Evolutionary conservation across 2,113 vertebrate species (phyloP).

Genomic region (Cryptoleucopteryx plumbea): DNA sequence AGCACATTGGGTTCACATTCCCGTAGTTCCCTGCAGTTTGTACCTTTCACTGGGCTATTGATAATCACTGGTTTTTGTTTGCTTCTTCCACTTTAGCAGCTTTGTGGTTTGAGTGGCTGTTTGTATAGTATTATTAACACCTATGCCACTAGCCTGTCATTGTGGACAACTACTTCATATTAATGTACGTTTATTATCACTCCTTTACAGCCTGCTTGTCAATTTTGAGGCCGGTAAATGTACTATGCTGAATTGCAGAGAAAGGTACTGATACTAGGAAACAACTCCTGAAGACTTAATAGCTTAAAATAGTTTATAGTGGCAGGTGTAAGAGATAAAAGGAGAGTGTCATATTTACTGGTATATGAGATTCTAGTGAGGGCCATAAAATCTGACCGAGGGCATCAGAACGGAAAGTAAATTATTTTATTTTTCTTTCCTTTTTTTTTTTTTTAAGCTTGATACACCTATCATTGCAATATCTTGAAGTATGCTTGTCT

Average conservation of each 20-base stretch:
- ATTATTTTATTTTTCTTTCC: not conserved
- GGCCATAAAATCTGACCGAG: not conserved
- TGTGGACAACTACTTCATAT: not conserved
- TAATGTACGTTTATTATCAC: not conserved
- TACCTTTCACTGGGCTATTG: conserved; percentile 16
- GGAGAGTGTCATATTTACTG: not conserved
- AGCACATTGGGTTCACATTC: not conserved
- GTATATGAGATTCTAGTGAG: not conserved
- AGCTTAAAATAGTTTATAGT: not conserved
- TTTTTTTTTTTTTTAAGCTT: not conserved
- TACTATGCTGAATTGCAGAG: not conserved
- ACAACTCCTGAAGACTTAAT: not conserved
- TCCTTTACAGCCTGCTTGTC: not conserved
- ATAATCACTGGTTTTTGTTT: conserved; percentile 41
- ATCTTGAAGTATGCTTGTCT: not conserved
- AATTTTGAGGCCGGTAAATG: not conserved
- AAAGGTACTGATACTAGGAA: not conserved
- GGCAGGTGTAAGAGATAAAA: conserved; percentile 3
- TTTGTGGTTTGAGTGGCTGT: conserved; percentile 29
- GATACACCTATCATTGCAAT: not conserved
- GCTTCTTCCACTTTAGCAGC: conserved; percentile 54
- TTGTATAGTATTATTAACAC: conserved; percentile 50
- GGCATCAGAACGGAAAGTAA: not conserved
- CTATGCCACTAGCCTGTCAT: not conserved
- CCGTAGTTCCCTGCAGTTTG: not conserved